Base-by-base conservation (phyloP, 2,797 vertebrate species). In the Australoheros facetus region DNA sequence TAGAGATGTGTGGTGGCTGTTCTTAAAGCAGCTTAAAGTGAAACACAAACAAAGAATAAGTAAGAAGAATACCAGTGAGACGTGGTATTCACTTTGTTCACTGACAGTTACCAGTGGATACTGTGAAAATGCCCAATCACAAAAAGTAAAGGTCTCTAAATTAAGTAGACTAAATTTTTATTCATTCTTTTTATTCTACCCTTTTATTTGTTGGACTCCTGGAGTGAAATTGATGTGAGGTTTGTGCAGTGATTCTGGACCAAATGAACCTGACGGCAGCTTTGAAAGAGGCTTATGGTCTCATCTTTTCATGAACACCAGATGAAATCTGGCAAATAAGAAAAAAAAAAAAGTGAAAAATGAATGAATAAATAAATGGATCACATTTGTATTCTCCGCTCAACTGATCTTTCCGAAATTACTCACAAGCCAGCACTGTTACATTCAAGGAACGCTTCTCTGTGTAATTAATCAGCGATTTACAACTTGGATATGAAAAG, bases 391-490 rank as follows among this genome's bases (percentile, higher is more conserved):
- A 21, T 69, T 60, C 9, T 34, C 21, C 0, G 30, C 69, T 71
- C 42, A 17, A 2, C 19, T 32, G 60, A 71, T 56, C 42, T 57
- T 72, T 57, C 77, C 3, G 2, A 32, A 54, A 75, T 72, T 17
- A 55, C 78, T 76, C 39, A 56, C 55, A 57, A 60, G 6, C 9
- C 74, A 59, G 4, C 10, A 16, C 19, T 56, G 51, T 14, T 48
- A 1, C 7, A 17, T 1, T 73, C 30, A 54, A 39, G 30, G 45
- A 69, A 73, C 11, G 28, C 26, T 9, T 21, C 28, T 16, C 2
- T 37, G 55, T 0, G 5, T 74, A 59, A 77, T 77, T 60, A 85
- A 55, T 21, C 21, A 28, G 17, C 55, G 28, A 73, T 82, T 75
- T 73, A 16, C 26, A 21, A 17, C 48, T 72, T 28, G 8, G 17